Conservation (phyloP, 2,888 invertebrate species). For the Lasioglossum zephyrum region DNA sequence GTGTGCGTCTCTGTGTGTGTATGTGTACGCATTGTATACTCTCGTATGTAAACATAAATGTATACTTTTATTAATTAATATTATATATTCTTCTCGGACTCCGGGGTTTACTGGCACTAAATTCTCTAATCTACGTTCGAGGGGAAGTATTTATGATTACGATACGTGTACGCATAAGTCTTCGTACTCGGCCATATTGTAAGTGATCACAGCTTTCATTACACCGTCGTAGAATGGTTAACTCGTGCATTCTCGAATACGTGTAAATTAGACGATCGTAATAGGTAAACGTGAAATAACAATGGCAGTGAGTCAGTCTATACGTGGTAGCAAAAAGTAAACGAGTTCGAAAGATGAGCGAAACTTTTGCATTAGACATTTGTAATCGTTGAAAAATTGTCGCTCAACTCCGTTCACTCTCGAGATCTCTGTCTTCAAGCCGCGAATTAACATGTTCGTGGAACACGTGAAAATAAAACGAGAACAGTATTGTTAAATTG, state of each 20-base stretch:
- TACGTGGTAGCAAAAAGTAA: conserved; percentile 19
- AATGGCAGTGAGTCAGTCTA: conserved; percentile 70
- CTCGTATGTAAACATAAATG: conserved; percentile 8
- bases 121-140: conserved; percentile 2
- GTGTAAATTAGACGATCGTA: neutral
- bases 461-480: conserved; percentile 2
- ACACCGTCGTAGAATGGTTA: neutral
- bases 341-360: neutral
- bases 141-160: neutral
- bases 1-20: too few species aligned
- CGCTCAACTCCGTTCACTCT: neutral
- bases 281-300: conserved; percentile 20
- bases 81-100: conserved; percentile 12
- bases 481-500: neutral
- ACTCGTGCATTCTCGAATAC: neutral
- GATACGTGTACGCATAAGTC: neutral
- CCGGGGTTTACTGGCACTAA: conserved; percentile 15
- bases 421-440: conserved; percentile 11
- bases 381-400: neutral
- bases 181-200: neutral
- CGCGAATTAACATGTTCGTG: neutral
- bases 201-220: neutral
- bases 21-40: neutral
- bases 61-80: neutral
- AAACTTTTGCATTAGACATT: neutral